These are phyloP conservation scores for Crossocerus cetratus DNA, from an alignment of 2,888 invertebrate genomes.

Conservation along the genomic window DNA sequence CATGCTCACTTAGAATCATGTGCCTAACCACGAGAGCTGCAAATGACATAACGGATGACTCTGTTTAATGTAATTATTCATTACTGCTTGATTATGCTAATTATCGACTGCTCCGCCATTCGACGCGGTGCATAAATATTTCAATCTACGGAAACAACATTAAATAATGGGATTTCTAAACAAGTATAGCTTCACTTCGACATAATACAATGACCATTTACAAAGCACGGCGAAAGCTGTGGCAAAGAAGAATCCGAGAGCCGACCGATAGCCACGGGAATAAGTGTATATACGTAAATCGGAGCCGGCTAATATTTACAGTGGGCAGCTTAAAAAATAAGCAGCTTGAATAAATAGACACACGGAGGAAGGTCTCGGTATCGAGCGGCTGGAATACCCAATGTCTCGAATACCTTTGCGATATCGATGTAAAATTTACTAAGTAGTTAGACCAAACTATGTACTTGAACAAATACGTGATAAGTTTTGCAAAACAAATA, in stretches of 20 bases:
- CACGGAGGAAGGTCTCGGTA: conserved; percentile 31
- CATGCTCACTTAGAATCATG: conserved; percentile 57
- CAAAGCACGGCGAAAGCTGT: too few relatives aligned
- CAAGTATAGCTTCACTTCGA: too few relatives aligned
- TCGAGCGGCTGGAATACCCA: conserved; percentile 30
- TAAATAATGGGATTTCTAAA: too few relatives aligned
- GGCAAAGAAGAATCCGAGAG: too few relatives aligned
- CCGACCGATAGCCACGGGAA: conserved; percentile 35
- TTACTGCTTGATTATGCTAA: conserved; percentile 24
- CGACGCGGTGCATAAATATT: too few relatives aligned
- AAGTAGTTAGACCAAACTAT: too few relatives aligned
- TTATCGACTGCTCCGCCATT: too few relatives aligned
- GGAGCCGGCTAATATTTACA: conserved; percentile 54
- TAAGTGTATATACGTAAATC: conserved; percentile 48
- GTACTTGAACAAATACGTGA: too few relatives aligned
- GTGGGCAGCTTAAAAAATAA: conserved; percentile 53
- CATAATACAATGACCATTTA: too few relatives aligned
- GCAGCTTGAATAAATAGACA: conserved; percentile 55
- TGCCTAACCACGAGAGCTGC: conserved; percentile 55
- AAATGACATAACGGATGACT: conserved; percentile 37
- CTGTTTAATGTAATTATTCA: conserved; percentile 34
- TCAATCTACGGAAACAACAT: too few relatives aligned
- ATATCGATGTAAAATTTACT: conserved; percentile 23
- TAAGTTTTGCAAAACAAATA: too few relatives aligned
- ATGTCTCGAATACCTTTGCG: conserved; percentile 28